These are phyloP conservation scores for Muricea muricata DNA, from an alignment of 92 coral and sea anemone species.

Conservation along the genomic window DNA sequence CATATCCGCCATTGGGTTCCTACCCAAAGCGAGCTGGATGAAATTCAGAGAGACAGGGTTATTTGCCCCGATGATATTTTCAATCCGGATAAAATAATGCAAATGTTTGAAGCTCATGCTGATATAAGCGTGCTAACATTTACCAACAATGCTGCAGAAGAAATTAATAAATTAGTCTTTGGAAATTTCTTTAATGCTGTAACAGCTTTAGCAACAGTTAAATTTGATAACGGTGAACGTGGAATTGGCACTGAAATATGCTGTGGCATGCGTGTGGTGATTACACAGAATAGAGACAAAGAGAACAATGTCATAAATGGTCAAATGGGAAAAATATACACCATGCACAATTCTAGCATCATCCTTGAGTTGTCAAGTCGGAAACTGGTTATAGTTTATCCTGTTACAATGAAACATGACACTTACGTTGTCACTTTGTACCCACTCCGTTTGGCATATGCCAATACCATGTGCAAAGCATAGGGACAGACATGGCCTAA, in stretches of 20 bases:
- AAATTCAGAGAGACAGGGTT: not conserved
- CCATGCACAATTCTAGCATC: not conserved
- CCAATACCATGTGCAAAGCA: not conserved
- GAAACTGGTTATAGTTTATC: not conserved
- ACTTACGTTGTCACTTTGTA: not conserved
- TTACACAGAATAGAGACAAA: slow-evolving; percentile 48
- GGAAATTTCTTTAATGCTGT: not conserved
- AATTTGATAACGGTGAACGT: not conserved
- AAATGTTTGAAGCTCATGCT: not conserved
- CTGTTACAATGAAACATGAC: slow-evolving; percentile 22
- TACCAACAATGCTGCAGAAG: not conserved
- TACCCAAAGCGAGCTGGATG: not conserved
- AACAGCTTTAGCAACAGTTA: not conserved
- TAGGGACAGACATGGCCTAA: not conserved
- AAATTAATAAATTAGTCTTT: not conserved
- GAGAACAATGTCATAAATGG: slow-evolving; percentile 36
- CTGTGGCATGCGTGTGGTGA: slow-evolving; percentile 21
- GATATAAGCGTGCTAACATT: slow-evolving; percentile 9
- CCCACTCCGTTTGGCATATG: not conserved
- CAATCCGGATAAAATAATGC: not conserved
- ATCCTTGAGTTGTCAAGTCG: not conserved
- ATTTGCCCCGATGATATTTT: not conserved
- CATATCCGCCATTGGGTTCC: no score
- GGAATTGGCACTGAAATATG: not conserved
- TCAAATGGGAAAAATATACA: slow-evolving; percentile 23